These are phyloP conservation scores for Sycophaga agraensis DNA, from an alignment of 1,140 invertebrate genomes.

Conservation along the genomic window DNA sequence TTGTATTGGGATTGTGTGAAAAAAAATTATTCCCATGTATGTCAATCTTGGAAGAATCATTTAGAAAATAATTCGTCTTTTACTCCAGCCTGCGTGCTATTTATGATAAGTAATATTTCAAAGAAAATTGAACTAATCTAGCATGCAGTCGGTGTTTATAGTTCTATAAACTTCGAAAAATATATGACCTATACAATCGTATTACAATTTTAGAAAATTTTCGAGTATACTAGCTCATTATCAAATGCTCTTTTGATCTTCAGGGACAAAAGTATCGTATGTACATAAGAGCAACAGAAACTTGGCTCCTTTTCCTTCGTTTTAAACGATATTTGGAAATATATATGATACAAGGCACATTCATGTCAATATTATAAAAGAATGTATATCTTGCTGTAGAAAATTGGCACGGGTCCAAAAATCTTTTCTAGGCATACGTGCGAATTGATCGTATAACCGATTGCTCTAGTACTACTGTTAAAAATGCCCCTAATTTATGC, in stretches of 20 bases:
- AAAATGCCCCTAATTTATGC: conserved; percentile 24
- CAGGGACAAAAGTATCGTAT: conserved; percentile 7
- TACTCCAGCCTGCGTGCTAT: conserved; percentile 23
- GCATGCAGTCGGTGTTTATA: conserved; percentile 17
- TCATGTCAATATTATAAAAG: neutral
- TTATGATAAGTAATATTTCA: conserved; percentile 5
- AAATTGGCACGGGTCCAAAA: conserved; percentile 26
- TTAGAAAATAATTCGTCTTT: conserved; percentile 10
- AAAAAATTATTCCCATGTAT: conserved; percentile 8
- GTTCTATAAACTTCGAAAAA: conserved; percentile 18
- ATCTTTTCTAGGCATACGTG: too few species aligned
- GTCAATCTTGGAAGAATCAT: conserved; percentile 1
- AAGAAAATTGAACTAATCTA: conserved; percentile 12
- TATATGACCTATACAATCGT: conserved; percentile 3
- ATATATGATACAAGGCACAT: conserved; percentile 14
- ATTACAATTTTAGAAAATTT: conserved; percentile 3
- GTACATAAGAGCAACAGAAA: neutral
- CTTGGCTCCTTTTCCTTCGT: neutral
- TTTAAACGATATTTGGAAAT: neutral
- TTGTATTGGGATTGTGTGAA: neutral
- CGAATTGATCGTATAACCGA: neutral
- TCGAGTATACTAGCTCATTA: neutral
- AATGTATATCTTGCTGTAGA: neutral
- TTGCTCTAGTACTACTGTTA: conserved; percentile 10
- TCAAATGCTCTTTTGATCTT: conserved; percentile 16